phyloP scores from a whole-genome alignment of 2,113 vertebrate species.

The Sebastes fasciatus region DNA sequence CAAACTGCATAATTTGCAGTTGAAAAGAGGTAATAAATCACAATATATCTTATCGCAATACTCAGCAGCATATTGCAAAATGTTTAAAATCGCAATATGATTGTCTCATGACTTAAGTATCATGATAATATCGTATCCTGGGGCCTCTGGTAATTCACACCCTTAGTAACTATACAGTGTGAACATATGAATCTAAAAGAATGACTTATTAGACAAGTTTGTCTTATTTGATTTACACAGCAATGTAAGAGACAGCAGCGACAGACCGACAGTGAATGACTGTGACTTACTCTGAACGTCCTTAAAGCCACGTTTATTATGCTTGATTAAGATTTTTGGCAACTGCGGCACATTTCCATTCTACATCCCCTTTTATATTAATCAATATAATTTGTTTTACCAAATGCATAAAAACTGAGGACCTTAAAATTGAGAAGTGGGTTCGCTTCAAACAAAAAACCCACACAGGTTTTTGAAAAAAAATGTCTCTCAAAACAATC shows the following conservation, averaged over 20 bases:
- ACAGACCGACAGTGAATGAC: neutral
- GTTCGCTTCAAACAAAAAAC: neutral
- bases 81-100: too few relatives aligned
- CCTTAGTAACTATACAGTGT: neutral
- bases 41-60: too few relatives aligned
- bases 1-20: too few relatives aligned
- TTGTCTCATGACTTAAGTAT: too few relatives aligned
- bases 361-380: neutral
- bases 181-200: neutral
- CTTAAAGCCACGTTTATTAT: neutral
- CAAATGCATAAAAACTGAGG: neutral
- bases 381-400: neutral
- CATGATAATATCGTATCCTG: too few relatives aligned
- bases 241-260: neutral
- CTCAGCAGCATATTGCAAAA: too few relatives aligned
- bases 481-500: slow-evolving; percentile 1
- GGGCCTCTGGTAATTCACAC: too few relatives aligned
- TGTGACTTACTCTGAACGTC: neutral
- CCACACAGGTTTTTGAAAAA: neutral
- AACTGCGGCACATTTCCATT: neutral
- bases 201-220: neutral
- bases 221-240: neutral
- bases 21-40: too few relatives aligned
- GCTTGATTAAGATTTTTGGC: neutral
- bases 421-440: neutral